Base-by-base conservation (phyloP, 2,888 invertebrate genomes). In the Ophion costatus region DNA sequence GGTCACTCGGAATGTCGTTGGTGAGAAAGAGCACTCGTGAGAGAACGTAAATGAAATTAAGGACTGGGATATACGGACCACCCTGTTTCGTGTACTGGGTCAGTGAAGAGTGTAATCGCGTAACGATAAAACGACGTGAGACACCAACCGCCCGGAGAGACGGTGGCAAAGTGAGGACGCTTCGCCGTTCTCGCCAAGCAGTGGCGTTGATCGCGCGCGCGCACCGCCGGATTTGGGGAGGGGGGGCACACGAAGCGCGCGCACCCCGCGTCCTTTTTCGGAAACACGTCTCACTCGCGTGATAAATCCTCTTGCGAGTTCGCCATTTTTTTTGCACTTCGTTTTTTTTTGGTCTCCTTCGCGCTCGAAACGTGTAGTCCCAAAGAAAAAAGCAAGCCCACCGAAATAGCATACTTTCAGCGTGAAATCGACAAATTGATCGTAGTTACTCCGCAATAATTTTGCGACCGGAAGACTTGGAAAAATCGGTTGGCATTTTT, bases 251-350 rank as follows among this genome's bases (percentile, higher is more conserved):
- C 80, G 64, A 4, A 45, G 69, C 77, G 82, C 77, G 82, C 80
- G 87, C 84, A 75, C 79, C 84, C 78, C 79, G 77, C 76, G 80
- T 79, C 74, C 82, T 75, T 73, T 66, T 76, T 64, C 75, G 63
- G 57, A 77, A 82, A 61, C 84, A 70, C 76, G 75, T 70, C 59
- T 73, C 84, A 77, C 79, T 57, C 82, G 78, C 78, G 82, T 82
- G 81, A 70, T 56, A n/a, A 70, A 74, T 71, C 64, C 29, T 71
- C 71, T 42, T 24, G 42, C 51, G 42, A 14, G n/a, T 29, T 70
- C 77, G 85, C 85, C 85, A 85, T 83, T 51, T 74, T 57, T 64
- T 17, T 67, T 22, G 17, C 9, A 61, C 33, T 71, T 59, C 1
- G 20, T 38, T 5, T n/a, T 45, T 61, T 69, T 17, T 42, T 64